These are phyloP conservation scores for Megatriorchis doriae DNA, from an alignment of 2,113 vertebrate genomes.

Conservation along the genomic window DNA sequence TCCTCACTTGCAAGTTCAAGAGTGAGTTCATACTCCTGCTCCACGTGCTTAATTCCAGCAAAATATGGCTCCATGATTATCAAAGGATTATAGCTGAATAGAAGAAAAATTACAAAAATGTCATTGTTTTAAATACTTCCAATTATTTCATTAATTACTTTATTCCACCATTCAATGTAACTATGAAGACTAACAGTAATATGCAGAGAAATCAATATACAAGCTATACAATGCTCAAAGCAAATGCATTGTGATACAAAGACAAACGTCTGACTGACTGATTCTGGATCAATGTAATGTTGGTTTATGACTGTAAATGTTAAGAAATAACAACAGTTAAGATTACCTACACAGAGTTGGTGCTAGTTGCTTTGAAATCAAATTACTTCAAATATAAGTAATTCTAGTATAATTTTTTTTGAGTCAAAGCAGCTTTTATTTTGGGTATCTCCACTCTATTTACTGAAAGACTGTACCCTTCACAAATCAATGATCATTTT, in stretches of 20 bases:
- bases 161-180: not conserved
- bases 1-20: conserved; percentile 58
- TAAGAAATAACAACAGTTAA: not conserved
- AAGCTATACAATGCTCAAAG: not conserved
- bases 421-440: not conserved
- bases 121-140: not conserved
- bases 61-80: conserved; percentile 87
- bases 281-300: not conserved
- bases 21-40: conserved; percentile 71
- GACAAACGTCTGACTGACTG: not conserved
- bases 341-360: not conserved
- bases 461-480: not conserved
- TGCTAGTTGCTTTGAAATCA: not conserved
- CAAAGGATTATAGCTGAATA: not conserved
- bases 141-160: not conserved
- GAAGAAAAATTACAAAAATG: not conserved
- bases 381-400: not conserved
- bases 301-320: not conserved
- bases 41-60: conserved; percentile 74
- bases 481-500: not conserved
- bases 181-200: not conserved
- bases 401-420: not conserved
- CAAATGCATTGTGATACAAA: not conserved
- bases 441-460: not conserved
- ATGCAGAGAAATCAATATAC: not conserved